Percentiles rank a stretch among this genome's conserved stretches.
These are phyloP conservation scores for Hybos culiciformis DNA, from an alignment of 2,888 invertebrate species.

Conservation along the genomic window DNA sequence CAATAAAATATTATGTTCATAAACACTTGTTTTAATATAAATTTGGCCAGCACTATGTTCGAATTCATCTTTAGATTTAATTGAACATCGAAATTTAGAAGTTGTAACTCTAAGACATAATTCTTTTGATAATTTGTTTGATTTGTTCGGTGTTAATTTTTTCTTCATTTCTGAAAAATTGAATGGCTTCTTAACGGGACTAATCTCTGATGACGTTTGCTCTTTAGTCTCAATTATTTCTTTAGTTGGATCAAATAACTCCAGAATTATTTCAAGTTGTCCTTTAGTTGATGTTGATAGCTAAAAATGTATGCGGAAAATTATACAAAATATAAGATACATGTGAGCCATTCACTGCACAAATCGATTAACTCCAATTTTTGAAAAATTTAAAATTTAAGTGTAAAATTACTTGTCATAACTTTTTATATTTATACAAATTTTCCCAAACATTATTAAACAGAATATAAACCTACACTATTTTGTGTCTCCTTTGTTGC, in stretches of 20 bases:
- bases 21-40: constrained; percentile 63
- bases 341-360: no score
- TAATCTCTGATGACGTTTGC: constrained; percentile 5
- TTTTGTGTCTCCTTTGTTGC: constrained; percentile 7
- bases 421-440: neutral
- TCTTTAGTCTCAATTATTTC: constrained; percentile 4
- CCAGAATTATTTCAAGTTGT: constrained; percentile 30
- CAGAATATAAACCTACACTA: constrained; percentile 6
- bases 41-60: constrained; percentile 40
- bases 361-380: neutral
- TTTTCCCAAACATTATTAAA: no score
- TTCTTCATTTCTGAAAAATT: constrained; percentile 29
- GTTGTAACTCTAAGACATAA: constrained; percentile 27
- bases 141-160: constrained; percentile 24
- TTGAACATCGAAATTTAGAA: constrained; percentile 32
- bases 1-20: constrained; percentile 48
- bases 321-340: no score
- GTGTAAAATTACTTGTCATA: neutral
- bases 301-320: constrained; percentile 16
- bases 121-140: constrained; percentile 15
- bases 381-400: neutral
- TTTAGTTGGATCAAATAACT: constrained; percentile 27
- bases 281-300: constrained; percentile 28
- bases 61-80: constrained; percentile 34
- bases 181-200: constrained; percentile 15